Conservation (phyloP, 2,888 invertebrate genomes). For the Theodoxus fluviatilis region DNA sequence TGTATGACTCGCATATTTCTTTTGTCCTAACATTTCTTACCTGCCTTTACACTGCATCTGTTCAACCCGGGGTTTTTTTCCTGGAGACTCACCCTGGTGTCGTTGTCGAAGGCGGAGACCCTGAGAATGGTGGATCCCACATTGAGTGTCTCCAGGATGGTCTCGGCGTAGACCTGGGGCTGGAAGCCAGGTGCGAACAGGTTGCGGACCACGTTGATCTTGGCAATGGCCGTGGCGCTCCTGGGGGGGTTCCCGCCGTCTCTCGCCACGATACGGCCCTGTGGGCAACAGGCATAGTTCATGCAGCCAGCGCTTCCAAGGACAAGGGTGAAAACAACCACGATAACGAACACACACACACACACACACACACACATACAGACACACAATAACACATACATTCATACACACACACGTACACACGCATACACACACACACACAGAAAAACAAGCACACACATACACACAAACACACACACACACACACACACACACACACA, state of each 20-base stretch:
- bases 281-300: background rate
- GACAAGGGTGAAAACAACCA: background rate
- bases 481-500: constrained; percentile 10
- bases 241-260: constrained; percentile 56
- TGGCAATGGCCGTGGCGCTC: constrained; percentile 44
- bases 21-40: no score
- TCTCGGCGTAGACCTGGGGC: constrained; percentile 41
- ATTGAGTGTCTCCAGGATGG: constrained; percentile 45
- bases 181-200: constrained; percentile 39
- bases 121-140: constrained; percentile 38
- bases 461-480: background rate
- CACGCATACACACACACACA: background rate
- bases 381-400: no score
- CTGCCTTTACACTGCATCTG: no score
- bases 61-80: background rate
- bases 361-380: constrained; percentile 2
- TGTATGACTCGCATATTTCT: no score
- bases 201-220: constrained; percentile 44
- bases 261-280: constrained; percentile 43
- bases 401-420: constrained; percentile 4
- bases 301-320: background rate
- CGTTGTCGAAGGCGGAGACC: constrained; percentile 49
- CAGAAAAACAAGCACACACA: background rate
- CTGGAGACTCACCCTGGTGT: constrained; percentile 43
- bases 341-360: background rate